Base-by-base conservation (phyloP, 1,140 invertebrate genomes). In the Eumeta japonica region DNA sequence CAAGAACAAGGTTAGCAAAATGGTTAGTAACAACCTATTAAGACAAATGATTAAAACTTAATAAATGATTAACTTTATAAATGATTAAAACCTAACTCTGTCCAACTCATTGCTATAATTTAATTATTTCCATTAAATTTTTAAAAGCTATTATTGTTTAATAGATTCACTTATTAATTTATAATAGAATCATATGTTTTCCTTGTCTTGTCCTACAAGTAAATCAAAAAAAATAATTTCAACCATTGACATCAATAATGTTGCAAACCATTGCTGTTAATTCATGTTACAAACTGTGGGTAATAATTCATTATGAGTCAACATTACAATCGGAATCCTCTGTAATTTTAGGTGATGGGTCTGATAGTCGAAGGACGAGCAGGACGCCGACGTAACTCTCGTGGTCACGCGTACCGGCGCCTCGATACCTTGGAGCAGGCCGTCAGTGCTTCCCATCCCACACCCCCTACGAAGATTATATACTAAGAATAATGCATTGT, bases 391-490 rank as follows among this genome's bases (percentile, higher is more conserved):
- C 52, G 70, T 14, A 70, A 63, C 48, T 70, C 66, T 37, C 50
- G 70, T 1, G 65, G 66, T 0, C 66, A 67, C 39, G 57, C 67
- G 2, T 74, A 74, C 46, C 55, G 63, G 15, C 56, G 70, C 0
- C 51, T 74, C 1, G 70, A 74, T 27, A 74, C 66, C 1, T 31
- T 74, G 3, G 70, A 74, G 30, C 70, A 74, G 35, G 70, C 65
- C 1, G 70, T 74, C 61, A 68, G 52, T 39, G 45, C 56, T 3
- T 63, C 58, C 33, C 46, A 55, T 0, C 37, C 64, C 0, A 62
- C 64, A 5, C 61, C 66, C 1, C 66, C 68, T 5, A 71, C 61
- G 45, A 73, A 71, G 46, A 73, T 73, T 29, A 73, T 73, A 46
- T 73, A 73, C 35, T 72, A 43, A 64, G 46, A n/a, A n/a, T n/a